Percentiles rank a stretch among this genome's conserved stretches.
Evolutionary conservation across 2,113 vertebrate species (phyloP).

Genomic region (Tragelaphus strepsiceros): DNA sequence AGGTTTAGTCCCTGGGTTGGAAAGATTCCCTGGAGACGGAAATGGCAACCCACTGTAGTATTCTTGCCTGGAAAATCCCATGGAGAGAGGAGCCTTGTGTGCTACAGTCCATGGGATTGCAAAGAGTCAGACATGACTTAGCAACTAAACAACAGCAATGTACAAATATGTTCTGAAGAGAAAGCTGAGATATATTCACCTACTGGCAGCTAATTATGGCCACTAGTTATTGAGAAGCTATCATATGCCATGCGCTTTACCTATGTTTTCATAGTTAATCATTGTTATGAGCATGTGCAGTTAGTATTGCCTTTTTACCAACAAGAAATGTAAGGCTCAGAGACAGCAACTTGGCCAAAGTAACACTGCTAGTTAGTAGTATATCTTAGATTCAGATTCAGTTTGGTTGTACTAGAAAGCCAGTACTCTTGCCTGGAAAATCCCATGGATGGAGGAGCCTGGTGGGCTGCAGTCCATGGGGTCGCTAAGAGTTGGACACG

Average conservation of each 20-base stretch:
- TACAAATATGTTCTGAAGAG: neutral
- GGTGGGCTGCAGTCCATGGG: no score
- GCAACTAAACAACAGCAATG: neutral
- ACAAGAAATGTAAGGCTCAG: neutral
- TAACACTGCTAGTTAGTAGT: neutral
- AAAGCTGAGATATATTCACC: neutral
- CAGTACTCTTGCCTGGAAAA: no score
- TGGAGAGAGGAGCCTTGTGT: neutral
- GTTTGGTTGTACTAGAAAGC: neutral
- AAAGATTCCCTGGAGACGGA: neutral
- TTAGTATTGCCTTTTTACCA: neutral
- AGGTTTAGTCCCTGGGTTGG: neutral
- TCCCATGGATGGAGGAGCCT: no score
- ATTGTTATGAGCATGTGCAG: neutral
- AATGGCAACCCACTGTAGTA: neutral
- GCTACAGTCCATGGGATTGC: neutral
- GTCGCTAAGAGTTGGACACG: no score
- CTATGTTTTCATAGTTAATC: neutral
- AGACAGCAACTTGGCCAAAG: neutral
- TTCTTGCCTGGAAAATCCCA: neutral
- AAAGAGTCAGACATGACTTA: neutral
- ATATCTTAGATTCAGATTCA: neutral
- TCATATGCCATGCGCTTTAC: neutral
- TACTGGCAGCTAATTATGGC: neutral
- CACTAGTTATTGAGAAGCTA: neutral